Conservation (phyloP, 2,797 vertebrate genomes). For the Chelon auratus region DNA sequence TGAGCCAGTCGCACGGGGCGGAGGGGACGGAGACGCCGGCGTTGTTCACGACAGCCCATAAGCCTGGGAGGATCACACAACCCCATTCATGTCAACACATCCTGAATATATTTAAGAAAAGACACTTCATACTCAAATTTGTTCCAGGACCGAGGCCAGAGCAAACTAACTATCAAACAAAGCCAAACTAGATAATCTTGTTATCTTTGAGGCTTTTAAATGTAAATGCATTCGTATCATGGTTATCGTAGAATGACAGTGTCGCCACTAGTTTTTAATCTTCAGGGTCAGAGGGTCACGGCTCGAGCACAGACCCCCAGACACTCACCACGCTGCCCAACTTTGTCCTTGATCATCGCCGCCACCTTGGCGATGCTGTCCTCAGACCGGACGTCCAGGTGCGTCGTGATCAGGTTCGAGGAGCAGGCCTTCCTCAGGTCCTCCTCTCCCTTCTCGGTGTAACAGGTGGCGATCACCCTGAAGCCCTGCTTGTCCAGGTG, state of each 20-base stretch:
- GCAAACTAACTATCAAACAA: no score
- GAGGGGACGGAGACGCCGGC: conserved; percentile 78
- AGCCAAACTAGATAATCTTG: no score
- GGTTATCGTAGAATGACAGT: no score
- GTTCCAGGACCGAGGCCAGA: no score
- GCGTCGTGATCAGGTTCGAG: conserved; percentile 65
- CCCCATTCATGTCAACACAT: no score
- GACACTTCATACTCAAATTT: no score
- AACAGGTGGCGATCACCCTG: conserved; percentile 82
- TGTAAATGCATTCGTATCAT: no score
- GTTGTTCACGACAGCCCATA: conserved; percentile 87
- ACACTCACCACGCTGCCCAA: conserved; percentile 74
- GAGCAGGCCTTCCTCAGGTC: conserved; percentile 83
- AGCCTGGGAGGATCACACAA: conserved; percentile 59
- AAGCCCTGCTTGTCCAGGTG: conserved; percentile 82
- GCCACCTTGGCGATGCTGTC: conserved; percentile 79
- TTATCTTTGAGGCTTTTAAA: no score
- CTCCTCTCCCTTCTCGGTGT: conserved; percentile 83
- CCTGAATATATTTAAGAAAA: no score
- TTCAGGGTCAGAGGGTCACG: neutral
- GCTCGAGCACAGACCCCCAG: no score
- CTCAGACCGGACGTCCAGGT: conserved; percentile 79
- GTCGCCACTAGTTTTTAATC: no score
- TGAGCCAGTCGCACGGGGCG: conserved; percentile 79
- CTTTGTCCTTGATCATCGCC: conserved; percentile 72